phyloP scores from a whole-genome alignment of 2,888 invertebrate species.

The Agonopterix alstromeriana region DNA sequence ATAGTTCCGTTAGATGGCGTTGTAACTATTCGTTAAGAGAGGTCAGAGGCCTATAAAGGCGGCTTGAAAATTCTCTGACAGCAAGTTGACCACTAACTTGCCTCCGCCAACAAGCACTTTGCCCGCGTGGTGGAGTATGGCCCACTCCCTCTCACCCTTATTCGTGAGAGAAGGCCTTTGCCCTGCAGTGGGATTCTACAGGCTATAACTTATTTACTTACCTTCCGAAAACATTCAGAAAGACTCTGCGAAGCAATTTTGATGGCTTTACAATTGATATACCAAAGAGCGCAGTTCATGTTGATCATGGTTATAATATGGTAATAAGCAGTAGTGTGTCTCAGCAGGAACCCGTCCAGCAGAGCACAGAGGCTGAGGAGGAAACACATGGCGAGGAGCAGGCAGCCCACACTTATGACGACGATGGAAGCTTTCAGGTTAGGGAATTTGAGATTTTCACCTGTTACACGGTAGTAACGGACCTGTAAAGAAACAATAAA shows the following conservation, averaged over 20 bases:
- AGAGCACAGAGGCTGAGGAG: constrained; percentile 77
- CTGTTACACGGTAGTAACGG: constrained; percentile 74
- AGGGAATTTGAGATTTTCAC: constrained; percentile 79
- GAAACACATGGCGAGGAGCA: constrained; percentile 77
- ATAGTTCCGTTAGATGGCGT: no score
- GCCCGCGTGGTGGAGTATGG: no score
- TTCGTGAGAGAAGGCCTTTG: no score
- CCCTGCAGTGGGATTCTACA: no score
- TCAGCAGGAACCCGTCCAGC: constrained; percentile 79
- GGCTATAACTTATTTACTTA: no score
- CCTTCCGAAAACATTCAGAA: constrained; percentile 69
- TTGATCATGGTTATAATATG: constrained; percentile 84
- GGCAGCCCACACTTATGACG: constrained; percentile 78
- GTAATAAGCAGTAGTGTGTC: constrained; percentile 79
- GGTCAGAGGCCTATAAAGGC: no score
- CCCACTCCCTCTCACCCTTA: no score
- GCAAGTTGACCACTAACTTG: no score
- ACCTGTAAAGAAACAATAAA: constrained; percentile 41
- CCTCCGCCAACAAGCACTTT: no score
- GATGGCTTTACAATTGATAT: constrained; percentile 81
- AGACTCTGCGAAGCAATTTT: constrained; percentile 78
- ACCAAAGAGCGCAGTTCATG: constrained; percentile 84
- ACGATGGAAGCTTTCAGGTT: constrained; percentile 77
- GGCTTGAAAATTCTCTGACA: no score
- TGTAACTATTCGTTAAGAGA: no score